A percentile compares a stretch with the other conserved stretches of the same genome.
These are phyloP conservation scores for Macrosoma leucophasiata DNA, from an alignment of 2,888 invertebrate genomes.

Conservation along the genomic window DNA sequence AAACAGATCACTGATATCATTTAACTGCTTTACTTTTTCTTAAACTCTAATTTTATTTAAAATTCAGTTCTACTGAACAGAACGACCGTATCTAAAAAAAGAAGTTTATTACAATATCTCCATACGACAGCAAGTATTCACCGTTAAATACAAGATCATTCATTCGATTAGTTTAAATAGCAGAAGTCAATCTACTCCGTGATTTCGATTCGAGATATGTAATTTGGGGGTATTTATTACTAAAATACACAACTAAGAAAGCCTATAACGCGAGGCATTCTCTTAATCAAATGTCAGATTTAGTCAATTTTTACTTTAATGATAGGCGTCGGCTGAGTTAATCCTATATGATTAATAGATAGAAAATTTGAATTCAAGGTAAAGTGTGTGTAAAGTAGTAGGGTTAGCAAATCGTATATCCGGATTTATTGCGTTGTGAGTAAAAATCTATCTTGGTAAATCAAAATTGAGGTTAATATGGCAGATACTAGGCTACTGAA, in stretches of 20 bases:
- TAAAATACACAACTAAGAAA: conserved; percentile 41
- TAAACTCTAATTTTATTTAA: too few species aligned
- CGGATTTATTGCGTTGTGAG: too few species aligned
- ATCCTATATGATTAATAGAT: conserved; percentile 59
- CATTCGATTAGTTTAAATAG: conserved; percentile 31
- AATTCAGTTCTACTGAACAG: too few species aligned
- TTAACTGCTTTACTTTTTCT: too few species aligned
- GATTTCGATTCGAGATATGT: conserved; percentile 31
- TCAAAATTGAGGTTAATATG: too few species aligned
- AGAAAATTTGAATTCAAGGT: conserved; percentile 47
- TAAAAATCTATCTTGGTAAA: too few species aligned
- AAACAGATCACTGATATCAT: too few species aligned
- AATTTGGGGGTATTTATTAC: conserved; percentile 41
- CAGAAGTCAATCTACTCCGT: conserved; percentile 30
- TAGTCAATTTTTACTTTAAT: conserved; percentile 65
- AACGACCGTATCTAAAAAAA: too few species aligned
- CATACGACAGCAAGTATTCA: too few species aligned
- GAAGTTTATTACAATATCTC: too few species aligned
- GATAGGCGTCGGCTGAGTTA: conserved; percentile 57
- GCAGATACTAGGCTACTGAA: too few species aligned
- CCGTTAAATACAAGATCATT: conserved; percentile 33
- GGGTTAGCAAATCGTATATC: too few species aligned
- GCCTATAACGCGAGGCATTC: conserved; percentile 45
- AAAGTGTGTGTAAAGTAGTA: conserved; percentile 33
- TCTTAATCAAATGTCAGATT: conserved; percentile 72